phyloP scores from a whole-genome alignment of 2,888 invertebrate species.

The Cheilosia scutellata region DNA sequence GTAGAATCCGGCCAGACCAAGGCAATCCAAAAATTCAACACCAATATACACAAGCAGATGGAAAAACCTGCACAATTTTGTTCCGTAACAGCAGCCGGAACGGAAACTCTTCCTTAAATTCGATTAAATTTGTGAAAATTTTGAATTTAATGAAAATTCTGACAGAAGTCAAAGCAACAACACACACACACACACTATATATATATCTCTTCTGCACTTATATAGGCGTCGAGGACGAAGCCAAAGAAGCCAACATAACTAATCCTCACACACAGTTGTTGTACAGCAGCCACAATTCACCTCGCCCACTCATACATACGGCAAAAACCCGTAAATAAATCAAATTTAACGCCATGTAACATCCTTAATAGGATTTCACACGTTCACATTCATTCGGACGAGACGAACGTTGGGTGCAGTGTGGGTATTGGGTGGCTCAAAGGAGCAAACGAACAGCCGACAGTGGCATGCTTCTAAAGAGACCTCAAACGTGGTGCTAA shows the following conservation, averaged over 20 bases:
- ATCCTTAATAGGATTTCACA: conserved; percentile 77
- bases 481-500: conserved; percentile 21
- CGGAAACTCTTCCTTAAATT: conserved; percentile 58
- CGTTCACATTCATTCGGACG: conserved; percentile 69
- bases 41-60: conserved; percentile 32
- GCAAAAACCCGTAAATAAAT: conserved; percentile 77
- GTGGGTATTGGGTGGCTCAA: background rate
- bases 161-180: conserved; percentile 70
- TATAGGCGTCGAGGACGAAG: conserved; percentile 9
- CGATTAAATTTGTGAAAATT: conserved; percentile 70
- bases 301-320: conserved; percentile 49
- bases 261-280: conserved; percentile 53
- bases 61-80: conserved; percentile 28
- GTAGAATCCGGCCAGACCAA: background rate
- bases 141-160: conserved; percentile 73
- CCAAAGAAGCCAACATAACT: conserved; percentile 71
- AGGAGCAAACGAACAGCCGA: conserved; percentile 1
- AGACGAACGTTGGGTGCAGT: conserved; percentile 32
- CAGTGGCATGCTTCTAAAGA: conserved; percentile 46
- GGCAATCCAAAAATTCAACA: conserved; percentile 45
- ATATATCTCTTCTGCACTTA: background rate
- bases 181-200: background rate
- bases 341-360: conserved; percentile 77
- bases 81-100: background rate
- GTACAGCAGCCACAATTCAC: conserved; percentile 56